Base-by-base conservation (phyloP, 1,140 invertebrate genomes). In the Drepana arcuata region DNA sequence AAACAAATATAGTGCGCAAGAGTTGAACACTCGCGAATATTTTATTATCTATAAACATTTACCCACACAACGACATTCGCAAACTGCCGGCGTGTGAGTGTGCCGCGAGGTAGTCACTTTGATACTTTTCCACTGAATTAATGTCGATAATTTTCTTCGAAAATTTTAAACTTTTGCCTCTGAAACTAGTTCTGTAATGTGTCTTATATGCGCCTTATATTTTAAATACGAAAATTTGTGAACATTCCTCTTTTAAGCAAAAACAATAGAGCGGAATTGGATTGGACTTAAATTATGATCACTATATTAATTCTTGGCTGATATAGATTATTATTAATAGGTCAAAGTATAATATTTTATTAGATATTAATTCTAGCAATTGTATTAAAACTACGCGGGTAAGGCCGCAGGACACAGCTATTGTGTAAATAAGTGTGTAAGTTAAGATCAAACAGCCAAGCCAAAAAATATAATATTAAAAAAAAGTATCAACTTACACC, bases 21-120 rank as follows among this genome's bases (percentile, higher is more conserved):
- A 67, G 66, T 70, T 69, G 60, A 70, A 70, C 49, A 69, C 58
- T 63, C 65, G 65, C 56, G 47, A 62, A 62, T 69, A 62, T 68
- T 66, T 67, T 62, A 62, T 67, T 67, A 63, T 70, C 66, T 67
- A 54, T 65, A 65, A 67, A 67, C 54, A 61, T 40, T 47, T 42
- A 38, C 50, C 51, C 48, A 56, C n/a, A n/a, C n/a, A n/a, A n/a
- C n/a, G n/a, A n/a, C n/a, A n/a, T n/a, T n/a, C n/a, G n/a, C n/a
- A n/a, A n/a, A n/a, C n/a, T n/a, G n/a, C n/a, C n/a, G n/a, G n/a
- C 47, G 15, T 34, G 41, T 26, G 27, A 15, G 32, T 13, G 27
- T 18, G n/a, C 14, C 5, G 29, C 7, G 14, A 45, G 34, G 41
- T 46, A 42, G 48, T 26, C 6, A 7, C 34, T 21, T 40, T 40